phyloP scores from a whole-genome alignment of 2,888 invertebrate genomes.

The Macrosoma leucophasiata region DNA sequence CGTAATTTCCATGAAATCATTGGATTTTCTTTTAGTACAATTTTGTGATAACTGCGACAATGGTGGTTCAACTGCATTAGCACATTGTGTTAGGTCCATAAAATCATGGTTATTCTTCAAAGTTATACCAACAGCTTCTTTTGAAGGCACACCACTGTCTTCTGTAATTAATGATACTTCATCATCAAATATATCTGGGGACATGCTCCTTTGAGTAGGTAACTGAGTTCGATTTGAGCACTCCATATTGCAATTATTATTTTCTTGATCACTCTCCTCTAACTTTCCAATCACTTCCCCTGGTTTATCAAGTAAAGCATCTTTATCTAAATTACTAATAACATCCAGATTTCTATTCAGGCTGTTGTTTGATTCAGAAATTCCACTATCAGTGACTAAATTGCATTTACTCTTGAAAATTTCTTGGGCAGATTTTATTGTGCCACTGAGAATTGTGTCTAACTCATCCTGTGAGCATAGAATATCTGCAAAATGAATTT shows the following conservation, averaged over 20 bases:
- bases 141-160: slow-evolving; percentile 13
- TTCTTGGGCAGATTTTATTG: slow-evolving; percentile 38
- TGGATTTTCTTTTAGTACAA: slow-evolving; percentile 37
- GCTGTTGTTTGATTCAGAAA: background rate
- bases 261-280: background rate
- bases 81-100: slow-evolving; percentile 49
- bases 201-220: slow-evolving; percentile 39
- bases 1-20: slow-evolving; percentile 59
- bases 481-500: slow-evolving; percentile 45
- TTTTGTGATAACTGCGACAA: slow-evolving; percentile 29
- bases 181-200: slow-evolving; percentile 70
- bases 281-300: too few relatives aligned
- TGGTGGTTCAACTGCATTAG: slow-evolving; percentile 16
- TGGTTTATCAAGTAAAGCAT: too few relatives aligned
- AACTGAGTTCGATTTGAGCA: background rate
- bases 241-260: background rate
- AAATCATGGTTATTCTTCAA: slow-evolving; percentile 26
- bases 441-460: slow-evolving; percentile 53
- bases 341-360: too few relatives aligned
- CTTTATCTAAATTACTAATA: too few relatives aligned
- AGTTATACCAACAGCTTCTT: slow-evolving; percentile 18
- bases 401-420: slow-evolving; percentile 27
- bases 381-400: background rate
- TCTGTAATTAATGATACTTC: slow-evolving; percentile 37
- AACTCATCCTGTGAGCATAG: slow-evolving; percentile 51